Conservation (phyloP, 2,888 invertebrate genomes). For the Dicroscelio sp. region DNA sequence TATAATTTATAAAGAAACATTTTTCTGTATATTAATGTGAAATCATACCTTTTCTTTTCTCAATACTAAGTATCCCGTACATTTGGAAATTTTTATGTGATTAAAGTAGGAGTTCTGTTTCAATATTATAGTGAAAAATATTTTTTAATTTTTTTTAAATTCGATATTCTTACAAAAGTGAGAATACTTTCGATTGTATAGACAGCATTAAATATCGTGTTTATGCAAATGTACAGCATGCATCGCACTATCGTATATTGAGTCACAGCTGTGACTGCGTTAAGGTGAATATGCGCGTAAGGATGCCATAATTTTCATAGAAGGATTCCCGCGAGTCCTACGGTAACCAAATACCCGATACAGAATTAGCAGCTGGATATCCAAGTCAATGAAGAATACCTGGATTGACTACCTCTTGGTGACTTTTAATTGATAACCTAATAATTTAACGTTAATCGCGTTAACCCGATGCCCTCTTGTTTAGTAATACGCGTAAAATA, state of each 20-base stretch:
- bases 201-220: conserved; percentile 79
- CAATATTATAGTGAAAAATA: conserved; percentile 28
- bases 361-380: conserved; percentile 75
- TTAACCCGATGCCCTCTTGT: conserved; percentile 81
- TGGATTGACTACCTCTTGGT: conserved; percentile 74
- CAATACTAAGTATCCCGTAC: no score
- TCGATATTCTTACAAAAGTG: conserved; percentile 55
- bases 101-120: conserved; percentile 47
- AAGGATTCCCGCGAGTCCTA: conserved; percentile 70
- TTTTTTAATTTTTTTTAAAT: conserved; percentile 35
- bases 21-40: no score
- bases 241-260: conserved; percentile 89
- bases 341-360: conserved; percentile 73
- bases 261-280: conserved; percentile 89
- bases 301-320: conserved; percentile 86
- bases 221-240: conserved; percentile 88
- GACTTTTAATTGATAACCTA: conserved; percentile 86
- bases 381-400: conserved; percentile 67
- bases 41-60: no score
- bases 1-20: no score
- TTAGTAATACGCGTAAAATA: conserved; percentile 60
- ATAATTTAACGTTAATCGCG: conserved; percentile 87
- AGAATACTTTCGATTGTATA: conserved; percentile 75
- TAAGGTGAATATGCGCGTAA: conserved; percentile 81
- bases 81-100: no score